These are phyloP conservation scores for Pyrrhura leucotis DNA, from an alignment of 2,797 vertebrate genomes.

Conservation along the genomic window DNA sequence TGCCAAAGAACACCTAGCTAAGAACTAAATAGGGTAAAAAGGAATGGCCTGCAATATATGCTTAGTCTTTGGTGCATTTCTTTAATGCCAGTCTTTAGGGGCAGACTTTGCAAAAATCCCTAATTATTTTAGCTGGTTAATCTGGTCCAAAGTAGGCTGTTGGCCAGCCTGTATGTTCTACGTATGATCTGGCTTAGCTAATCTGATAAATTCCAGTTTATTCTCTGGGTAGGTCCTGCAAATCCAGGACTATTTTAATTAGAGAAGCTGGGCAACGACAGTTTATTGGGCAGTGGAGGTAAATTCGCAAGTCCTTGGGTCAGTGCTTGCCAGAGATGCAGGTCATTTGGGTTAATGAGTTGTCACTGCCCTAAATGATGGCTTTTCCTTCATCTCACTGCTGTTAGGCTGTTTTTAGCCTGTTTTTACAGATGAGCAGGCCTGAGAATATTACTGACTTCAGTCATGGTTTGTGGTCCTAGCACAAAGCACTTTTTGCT, in stretches of 20 bases:
- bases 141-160: slow-evolving; percentile 71
- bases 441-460: neutral
- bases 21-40: slow-evolving; percentile 49
- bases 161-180: slow-evolving; percentile 65
- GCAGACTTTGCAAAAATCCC: slow-evolving; percentile 73
- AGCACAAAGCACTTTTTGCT: neutral
- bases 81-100: slow-evolving; percentile 70
- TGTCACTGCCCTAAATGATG: slow-evolving; percentile 54
- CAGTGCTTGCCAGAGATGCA: neutral
- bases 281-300: slow-evolving; percentile 65
- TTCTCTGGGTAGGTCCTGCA: slow-evolving; percentile 66
- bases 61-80: slow-evolving; percentile 45
- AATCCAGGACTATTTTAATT: slow-evolving; percentile 74
- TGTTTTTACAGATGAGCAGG: slow-evolving; percentile 7
- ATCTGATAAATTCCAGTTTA: slow-evolving; percentile 73
- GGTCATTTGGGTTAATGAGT: slow-evolving; percentile 66
- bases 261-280: slow-evolving; percentile 50
- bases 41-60: slow-evolving; percentile 43
- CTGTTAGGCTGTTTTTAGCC: slow-evolving; percentile 14
- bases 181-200: slow-evolving; percentile 66
- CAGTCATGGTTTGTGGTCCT: neutral
- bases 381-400: slow-evolving; percentile 11
- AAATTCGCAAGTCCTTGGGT: slow-evolving; percentile 58
- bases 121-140: slow-evolving; percentile 73
- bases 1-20: slow-evolving; percentile 34